Percentiles rank a stretch among this genome's conserved stretches.
Evolutionary conservation across 2,888 invertebrate genomes (phyloP).

Genomic region (Yponomeuta evonymella): DNA sequence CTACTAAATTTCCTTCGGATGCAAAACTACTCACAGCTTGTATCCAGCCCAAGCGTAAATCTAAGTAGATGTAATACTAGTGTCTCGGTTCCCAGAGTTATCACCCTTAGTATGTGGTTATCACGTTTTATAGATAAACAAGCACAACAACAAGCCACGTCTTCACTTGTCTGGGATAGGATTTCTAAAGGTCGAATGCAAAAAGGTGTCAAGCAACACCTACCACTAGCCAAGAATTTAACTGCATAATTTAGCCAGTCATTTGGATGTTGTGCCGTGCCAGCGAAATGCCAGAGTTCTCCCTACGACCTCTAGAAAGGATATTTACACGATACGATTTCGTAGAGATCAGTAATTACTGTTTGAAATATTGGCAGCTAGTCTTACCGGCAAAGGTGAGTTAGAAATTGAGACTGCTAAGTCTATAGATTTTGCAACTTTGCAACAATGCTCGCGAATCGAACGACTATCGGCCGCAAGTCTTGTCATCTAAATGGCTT

Average conservation of each 20-base stretch:
- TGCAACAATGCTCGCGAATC: not conserved
- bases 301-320: slow-evolving; percentile 32
- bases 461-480: slow-evolving; percentile 21
- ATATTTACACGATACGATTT: slow-evolving; percentile 29
- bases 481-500: slow-evolving; percentile 47
- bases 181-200: slow-evolving; percentile 31
- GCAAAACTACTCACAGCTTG: too few relatives aligned
- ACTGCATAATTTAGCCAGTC: slow-evolving; percentile 61
- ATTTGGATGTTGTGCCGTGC: slow-evolving; percentile 43
- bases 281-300: slow-evolving; percentile 46
- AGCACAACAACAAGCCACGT: not conserved
- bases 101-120: not conserved
- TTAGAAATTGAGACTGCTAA: not conserved
- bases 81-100: not conserved
- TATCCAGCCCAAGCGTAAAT: not conserved
- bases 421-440: not conserved
- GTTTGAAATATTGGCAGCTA: not conserved
- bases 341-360: not conserved
- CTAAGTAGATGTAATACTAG: not conserved
- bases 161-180: slow-evolving; percentile 17
- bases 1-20: too few relatives aligned
- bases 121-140: not conserved
- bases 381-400: not conserved
- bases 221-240: slow-evolving; percentile 40
- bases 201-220: slow-evolving; percentile 38